Percentiles rank a stretch among this genome's conserved stretches.
phyloP scores from a whole-genome alignment of 2,113 vertebrate species.

The Phrynosoma blainvillii region DNA sequence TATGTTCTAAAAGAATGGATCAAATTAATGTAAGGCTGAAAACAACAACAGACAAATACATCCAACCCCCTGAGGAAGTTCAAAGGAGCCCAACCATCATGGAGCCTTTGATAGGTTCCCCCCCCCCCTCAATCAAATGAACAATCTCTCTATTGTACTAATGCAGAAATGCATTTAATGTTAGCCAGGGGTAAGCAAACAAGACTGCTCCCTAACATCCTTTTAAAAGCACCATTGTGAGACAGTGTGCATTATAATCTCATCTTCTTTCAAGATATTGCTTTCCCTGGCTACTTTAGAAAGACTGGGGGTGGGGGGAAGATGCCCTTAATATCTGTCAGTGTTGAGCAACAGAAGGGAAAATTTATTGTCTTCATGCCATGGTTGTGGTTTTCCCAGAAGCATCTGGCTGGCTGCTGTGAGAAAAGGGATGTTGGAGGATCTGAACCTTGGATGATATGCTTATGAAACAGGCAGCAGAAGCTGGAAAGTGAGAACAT shows the following conservation, averaged over 20 bases:
- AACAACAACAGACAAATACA: slow-evolving; percentile 65
- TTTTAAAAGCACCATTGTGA: not conserved
- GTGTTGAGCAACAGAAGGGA: not conserved
- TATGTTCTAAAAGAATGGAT: slow-evolving; percentile 77
- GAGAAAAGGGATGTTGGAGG: not conserved
- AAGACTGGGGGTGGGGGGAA: not conserved
- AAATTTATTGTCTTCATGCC: not conserved
- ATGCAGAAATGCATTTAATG: slow-evolving; percentile 38
- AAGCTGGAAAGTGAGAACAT: not conserved
- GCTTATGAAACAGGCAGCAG: too few species aligned
- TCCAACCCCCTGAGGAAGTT: slow-evolving; percentile 65
- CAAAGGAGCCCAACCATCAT: slow-evolving; percentile 58
- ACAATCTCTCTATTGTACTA: slow-evolving; percentile 14
- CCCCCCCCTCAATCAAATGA: slow-evolving; percentile 21
- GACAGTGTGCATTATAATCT: fast-evolving
- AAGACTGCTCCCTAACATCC: not conserved
- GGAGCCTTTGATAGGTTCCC: slow-evolving; percentile 51
- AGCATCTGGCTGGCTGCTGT: not conserved
- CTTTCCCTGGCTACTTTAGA: not conserved
- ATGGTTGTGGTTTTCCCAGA: not conserved
- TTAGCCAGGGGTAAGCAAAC: slow-evolving; percentile 43
- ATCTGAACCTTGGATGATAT: too few species aligned
- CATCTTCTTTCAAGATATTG: not conserved
- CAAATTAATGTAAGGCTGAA: slow-evolving; percentile 72
- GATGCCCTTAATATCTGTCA: too few species aligned